These are phyloP conservation scores for Scomber japonicus DNA, from an alignment of 2,113 vertebrate species.

Conservation along the genomic window DNA sequence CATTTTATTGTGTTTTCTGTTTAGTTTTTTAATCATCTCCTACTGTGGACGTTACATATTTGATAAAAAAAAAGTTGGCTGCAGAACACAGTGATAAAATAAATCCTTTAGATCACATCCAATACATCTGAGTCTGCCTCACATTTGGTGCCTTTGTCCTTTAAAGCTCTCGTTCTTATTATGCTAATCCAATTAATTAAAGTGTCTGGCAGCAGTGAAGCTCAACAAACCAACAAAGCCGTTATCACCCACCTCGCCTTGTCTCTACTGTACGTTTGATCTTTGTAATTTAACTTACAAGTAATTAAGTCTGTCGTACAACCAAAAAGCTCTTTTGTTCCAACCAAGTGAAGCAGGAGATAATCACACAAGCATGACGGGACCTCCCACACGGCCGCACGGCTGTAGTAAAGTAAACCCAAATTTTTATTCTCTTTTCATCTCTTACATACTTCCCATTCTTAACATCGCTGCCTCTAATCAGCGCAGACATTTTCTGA, in stretches of 20 bases:
- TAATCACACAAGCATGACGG: slow-evolving; percentile 43
- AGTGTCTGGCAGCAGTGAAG: slow-evolving; percentile 3
- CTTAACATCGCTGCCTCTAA: slow-evolving; percentile 20
- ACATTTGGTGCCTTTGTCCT: slow-evolving; percentile 24
- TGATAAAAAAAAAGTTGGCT: not conserved
- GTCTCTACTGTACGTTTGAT: slow-evolving; percentile 28
- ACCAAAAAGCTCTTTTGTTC: slow-evolving; percentile 59
- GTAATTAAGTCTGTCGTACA: slow-evolving; percentile 2
- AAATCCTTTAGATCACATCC: not conserved
- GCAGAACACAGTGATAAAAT: not conserved
- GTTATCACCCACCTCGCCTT: not conserved
- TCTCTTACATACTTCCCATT: slow-evolving; percentile 39
- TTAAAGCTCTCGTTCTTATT: slow-evolving; percentile 1
- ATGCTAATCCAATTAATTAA: slow-evolving; percentile 39
- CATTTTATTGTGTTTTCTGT: not conserved
- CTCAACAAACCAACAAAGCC: slow-evolving; percentile 33
- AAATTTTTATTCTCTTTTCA: slow-evolving; percentile 26
- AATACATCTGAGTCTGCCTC: not conserved
- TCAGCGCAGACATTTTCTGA: not conserved
- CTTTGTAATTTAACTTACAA: slow-evolving; percentile 6
- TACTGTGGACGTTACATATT: not conserved
- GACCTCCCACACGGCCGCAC: slow-evolving; percentile 45
- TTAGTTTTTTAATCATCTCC: not conserved
- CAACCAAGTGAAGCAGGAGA: slow-evolving; percentile 45
- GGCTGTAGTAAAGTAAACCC: not conserved